A percentile compares a stretch with the other conserved stretches of the same genome.
phyloP scores from a whole-genome alignment of 1,140 invertebrate genomes.

The Zaprionus capensis region DNA sequence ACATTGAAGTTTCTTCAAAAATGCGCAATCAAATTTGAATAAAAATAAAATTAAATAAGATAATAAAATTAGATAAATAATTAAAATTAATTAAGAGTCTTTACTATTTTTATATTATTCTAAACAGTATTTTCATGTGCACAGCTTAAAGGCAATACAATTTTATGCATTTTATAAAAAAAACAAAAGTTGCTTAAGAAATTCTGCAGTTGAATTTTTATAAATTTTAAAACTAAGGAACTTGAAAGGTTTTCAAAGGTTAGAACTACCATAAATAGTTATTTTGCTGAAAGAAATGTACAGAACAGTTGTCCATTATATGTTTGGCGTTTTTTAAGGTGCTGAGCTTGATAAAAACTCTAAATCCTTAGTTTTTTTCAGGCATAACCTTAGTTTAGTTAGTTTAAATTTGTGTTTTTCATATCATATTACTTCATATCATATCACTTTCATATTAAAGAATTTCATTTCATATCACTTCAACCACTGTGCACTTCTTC shows the following conservation, averaged over 20 bases:
- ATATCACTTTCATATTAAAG: too few species aligned
- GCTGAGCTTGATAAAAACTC: too few species aligned
- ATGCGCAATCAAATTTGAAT: too few species aligned
- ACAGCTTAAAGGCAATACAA: too few species aligned
- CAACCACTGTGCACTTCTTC: conserved; percentile 12
- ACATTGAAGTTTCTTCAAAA: too few species aligned
- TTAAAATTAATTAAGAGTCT: too few species aligned
- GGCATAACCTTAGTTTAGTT: background rate
- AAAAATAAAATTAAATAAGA: background rate
- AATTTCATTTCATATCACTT: background rate
- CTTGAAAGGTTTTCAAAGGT: background rate
- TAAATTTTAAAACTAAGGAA: background rate
- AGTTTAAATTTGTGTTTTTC: background rate
- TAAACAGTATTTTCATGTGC: too few species aligned
- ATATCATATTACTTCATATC: background rate
- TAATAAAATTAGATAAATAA: too few species aligned
- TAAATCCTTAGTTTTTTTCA: too few species aligned
- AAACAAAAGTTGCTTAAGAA: background rate
- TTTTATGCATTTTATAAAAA: background rate
- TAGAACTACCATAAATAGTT: background rate
- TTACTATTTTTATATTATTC: background rate
- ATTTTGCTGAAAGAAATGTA: too few species aligned
- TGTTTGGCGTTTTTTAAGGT: background rate
- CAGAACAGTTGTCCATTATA: too few species aligned
- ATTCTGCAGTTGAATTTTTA: background rate